Conservation (phyloP, 1,140 invertebrate species). For the Papilio dardanus region DNA sequence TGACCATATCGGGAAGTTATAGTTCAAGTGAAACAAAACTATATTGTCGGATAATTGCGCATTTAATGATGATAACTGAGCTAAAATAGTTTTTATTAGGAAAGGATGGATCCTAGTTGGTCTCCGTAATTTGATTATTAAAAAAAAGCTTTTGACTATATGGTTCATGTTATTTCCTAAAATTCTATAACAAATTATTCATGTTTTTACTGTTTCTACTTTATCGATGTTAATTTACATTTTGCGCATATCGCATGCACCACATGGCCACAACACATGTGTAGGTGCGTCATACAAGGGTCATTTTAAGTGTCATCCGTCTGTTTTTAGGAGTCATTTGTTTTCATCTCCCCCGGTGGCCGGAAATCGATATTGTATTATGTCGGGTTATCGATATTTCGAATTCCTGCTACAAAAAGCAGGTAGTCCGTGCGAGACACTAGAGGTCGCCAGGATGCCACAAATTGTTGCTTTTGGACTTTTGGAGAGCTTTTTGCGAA, state of each 20-base stretch:
- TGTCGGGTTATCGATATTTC: constrained; percentile 67
- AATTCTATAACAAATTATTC: too few relatives aligned
- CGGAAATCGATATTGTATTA: constrained; percentile 64
- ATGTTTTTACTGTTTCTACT: background rate
- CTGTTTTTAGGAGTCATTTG: constrained; percentile 56
- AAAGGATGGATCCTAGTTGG: too few relatives aligned
- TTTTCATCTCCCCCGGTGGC: constrained; percentile 46
- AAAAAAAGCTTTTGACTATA: too few relatives aligned
- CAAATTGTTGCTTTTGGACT: constrained; percentile 54
- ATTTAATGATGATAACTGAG: constrained; percentile 16
- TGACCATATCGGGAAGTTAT: constrained; percentile 1
- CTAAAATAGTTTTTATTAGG: background rate
- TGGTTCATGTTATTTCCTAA: too few relatives aligned
- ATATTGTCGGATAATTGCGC: constrained; percentile 11
- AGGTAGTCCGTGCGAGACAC: constrained; percentile 70
- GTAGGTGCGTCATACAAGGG: constrained; percentile 44
- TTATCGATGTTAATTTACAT: constrained; percentile 32
- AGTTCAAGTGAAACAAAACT: constrained; percentile 15
- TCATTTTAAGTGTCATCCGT: constrained; percentile 49
- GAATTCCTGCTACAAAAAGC: constrained; percentile 65
- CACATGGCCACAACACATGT: constrained; percentile 47
- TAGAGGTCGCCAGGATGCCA: constrained; percentile 54
- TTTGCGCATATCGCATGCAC: constrained; percentile 41
- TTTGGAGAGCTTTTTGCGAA: constrained; percentile 62
- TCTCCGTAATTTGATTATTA: too few relatives aligned